phyloP scores from a whole-genome alignment of 2,797 vertebrate species.

The Micrastur ruficollis region DNA sequence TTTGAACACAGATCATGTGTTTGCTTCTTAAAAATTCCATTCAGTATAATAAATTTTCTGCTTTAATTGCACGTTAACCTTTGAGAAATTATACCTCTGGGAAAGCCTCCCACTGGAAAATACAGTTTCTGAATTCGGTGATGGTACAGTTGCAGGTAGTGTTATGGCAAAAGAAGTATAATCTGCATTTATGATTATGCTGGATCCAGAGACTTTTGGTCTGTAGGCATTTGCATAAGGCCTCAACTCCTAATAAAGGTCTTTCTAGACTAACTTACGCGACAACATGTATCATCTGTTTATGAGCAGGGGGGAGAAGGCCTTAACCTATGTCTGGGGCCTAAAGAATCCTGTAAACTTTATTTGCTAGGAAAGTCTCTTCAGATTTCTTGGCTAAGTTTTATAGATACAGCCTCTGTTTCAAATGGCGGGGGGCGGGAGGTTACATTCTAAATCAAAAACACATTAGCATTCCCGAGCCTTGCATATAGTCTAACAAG shows the following conservation, averaged over 20 bases:
- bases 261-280: not conserved
- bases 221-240: not conserved
- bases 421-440: accelerated
- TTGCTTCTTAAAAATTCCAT: slow-evolving; percentile 66
- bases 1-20: slow-evolving; percentile 55
- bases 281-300: not conserved
- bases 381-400: not conserved
- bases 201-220: not conserved
- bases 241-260: not conserved
- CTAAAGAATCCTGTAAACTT: not conserved
- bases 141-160: not conserved
- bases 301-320: not conserved
- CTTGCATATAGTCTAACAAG: not conserved
- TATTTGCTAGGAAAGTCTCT: not conserved
- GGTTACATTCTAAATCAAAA: not conserved
- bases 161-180: not conserved
- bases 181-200: not conserved
- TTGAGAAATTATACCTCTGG: slow-evolving; percentile 63
- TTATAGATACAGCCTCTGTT: not conserved
- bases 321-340: not conserved
- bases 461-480: not conserved
- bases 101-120: slow-evolving; percentile 59
- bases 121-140: slow-evolving; percentile 5
- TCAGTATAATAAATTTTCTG: slow-evolving; percentile 48
- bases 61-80: slow-evolving; percentile 69